These are phyloP conservation scores for Atrina japonica DNA, from an alignment of 2,888 invertebrate species.

Conservation along the genomic window DNA sequence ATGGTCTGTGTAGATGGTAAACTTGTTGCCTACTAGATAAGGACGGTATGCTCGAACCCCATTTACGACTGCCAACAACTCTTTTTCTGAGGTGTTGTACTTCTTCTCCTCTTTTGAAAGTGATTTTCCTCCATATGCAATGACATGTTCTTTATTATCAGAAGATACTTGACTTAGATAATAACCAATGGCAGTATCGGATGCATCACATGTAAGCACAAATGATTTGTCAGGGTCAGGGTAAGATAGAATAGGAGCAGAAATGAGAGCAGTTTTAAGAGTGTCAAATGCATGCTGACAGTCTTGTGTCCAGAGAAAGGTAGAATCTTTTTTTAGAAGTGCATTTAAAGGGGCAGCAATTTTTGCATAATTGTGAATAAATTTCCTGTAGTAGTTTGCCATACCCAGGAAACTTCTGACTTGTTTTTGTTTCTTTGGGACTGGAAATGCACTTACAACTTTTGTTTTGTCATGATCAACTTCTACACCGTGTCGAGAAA, in stretches of 20 bases:
- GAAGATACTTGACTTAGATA: constrained; percentile 26
- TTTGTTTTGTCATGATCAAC: not conserved
- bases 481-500: not conserved
- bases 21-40: constrained; percentile 11
- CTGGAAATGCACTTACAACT: not conserved
- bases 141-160: constrained; percentile 22
- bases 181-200: constrained; percentile 22
- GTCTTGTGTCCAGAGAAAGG: constrained; percentile 29
- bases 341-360: constrained; percentile 31
- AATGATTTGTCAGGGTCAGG: constrained; percentile 19
- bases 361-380: constrained; percentile 26
- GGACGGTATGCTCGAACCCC: constrained; percentile 1
- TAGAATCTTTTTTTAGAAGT: constrained; percentile 15
- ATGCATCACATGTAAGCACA: constrained; percentile 30
- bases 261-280: constrained; percentile 27
- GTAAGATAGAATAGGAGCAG: constrained; percentile 32
- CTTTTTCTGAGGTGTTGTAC: constrained; percentile 31
- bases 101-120: constrained; percentile 20
- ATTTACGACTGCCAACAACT: constrained; percentile 23
- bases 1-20: too few relatives aligned
- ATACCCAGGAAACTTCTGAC: not conserved
- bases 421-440: not conserved
- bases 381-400: constrained; percentile 18
- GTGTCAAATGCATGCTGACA: constrained; percentile 22
- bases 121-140: constrained; percentile 33